Evolutionary conservation across 1,140 invertebrate genomes (phyloP).

Genomic region (Drosophila subobscura): DNA sequence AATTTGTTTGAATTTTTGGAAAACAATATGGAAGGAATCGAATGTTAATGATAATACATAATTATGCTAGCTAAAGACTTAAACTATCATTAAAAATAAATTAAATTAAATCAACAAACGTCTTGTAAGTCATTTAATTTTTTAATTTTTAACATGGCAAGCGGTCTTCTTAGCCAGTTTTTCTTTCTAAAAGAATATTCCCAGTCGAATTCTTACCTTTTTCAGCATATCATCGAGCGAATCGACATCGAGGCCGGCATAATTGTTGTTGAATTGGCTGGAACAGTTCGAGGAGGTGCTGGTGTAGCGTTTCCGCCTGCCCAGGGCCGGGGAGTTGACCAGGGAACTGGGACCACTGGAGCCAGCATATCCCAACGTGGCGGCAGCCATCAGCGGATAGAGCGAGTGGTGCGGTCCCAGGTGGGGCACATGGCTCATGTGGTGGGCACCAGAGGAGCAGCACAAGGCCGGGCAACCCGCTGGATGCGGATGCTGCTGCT

Average conservation of each 20-base stretch:
- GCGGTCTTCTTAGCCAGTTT: too few relatives aligned
- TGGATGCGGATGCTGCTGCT: conserved; percentile 23
- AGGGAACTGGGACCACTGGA: conserved; percentile 78
- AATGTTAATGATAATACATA: too few relatives aligned
- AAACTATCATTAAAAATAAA: too few relatives aligned
- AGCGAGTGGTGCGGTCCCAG: conserved; percentile 61
- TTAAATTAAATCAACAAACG: too few relatives aligned
- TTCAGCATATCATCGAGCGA: conserved; percentile 92
- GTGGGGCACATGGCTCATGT: conserved; percentile 51
- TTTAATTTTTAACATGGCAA: too few relatives aligned
- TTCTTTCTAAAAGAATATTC: background rate
- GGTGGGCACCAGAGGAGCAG: conserved; percentile 55
- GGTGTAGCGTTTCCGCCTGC: conserved; percentile 77
- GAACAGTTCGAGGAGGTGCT: conserved; percentile 83
- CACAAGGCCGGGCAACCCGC: conserved; percentile 41
- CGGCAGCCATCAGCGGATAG: conserved; percentile 68
- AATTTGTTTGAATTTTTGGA: too few relatives aligned
- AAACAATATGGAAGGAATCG: too few relatives aligned
- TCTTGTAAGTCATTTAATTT: too few relatives aligned
- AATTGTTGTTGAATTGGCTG: conserved; percentile 86
- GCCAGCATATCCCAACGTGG: conserved; percentile 58
- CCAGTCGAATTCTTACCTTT: conserved; percentile 86
- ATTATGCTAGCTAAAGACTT: too few relatives aligned
- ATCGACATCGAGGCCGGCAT: conserved; percentile 90
- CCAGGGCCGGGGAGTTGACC: conserved; percentile 78